Conservation (phyloP, 2,797 vertebrate species). For the Sebastes variabilis region DNA sequence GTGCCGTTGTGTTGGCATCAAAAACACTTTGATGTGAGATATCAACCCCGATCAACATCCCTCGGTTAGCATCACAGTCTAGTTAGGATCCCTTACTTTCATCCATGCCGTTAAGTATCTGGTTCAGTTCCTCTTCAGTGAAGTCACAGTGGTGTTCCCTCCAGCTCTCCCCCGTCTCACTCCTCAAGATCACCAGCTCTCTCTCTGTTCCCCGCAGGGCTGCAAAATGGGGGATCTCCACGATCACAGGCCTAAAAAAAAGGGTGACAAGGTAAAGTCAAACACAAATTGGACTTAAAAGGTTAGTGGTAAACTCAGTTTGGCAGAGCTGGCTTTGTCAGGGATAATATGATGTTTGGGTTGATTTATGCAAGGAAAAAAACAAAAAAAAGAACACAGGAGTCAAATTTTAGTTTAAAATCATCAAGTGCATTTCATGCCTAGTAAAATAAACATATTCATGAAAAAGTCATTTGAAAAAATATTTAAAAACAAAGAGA, state of each 20-base stretch:
- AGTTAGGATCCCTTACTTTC: slow-evolving; percentile 85
- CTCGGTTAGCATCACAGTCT: neutral
- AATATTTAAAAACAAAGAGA: slow-evolving; percentile 15
- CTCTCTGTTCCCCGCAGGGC: slow-evolving; percentile 93
- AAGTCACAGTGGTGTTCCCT: slow-evolving; percentile 96
- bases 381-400: neutral
- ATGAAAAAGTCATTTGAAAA: slow-evolving; percentile 17
- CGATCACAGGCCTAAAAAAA: slow-evolving; percentile 92
- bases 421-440: slow-evolving; percentile 30
- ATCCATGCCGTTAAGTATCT: slow-evolving; percentile 98
- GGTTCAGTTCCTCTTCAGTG: slow-evolving; percentile 95
- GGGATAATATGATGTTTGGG: neutral
- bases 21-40: neutral
- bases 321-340: neutral
- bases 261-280: slow-evolving; percentile 25
- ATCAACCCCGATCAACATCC: neutral
- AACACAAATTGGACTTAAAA: neutral
- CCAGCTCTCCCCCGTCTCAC: slow-evolving; percentile 97
- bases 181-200: slow-evolving; percentile 94
- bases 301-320: neutral
- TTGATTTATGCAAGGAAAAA: slow-evolving; percentile 2
- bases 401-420: neutral
- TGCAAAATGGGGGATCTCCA: slow-evolving; percentile 98
- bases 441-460: neutral
- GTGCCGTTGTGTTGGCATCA: neutral